Evolutionary conservation across 1,140 invertebrate genomes (phyloP), one percentile per base, ranked within the genome.

Genomic region (Tetragnatha versicolor): DNA sequence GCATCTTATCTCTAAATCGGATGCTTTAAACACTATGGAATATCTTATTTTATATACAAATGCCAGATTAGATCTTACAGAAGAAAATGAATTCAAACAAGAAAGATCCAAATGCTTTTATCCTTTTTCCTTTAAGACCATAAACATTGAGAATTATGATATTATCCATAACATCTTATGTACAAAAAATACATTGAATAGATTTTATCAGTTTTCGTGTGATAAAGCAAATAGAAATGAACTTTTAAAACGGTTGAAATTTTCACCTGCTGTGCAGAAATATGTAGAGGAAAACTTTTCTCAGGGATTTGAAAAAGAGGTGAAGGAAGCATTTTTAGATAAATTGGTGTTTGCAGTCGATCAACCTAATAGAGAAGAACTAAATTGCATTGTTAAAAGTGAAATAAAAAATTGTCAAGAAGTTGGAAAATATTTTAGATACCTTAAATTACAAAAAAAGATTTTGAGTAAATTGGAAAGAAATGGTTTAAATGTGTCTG

Each of bases 211-310:
- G 9, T 60, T 60, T 60, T 60, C n/a, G 25, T 29, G 5, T 17
- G 55, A 60, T 60, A 60, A 60, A 60, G 31, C 55, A 60, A 60
- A 22, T 29, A 60, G 55, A 60, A 20, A 60, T 29, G 55, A 60
- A 33, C 25, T 60, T 12, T 60, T 27, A 60, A 60, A 60, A 29
- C 55, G 25, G 31, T 60, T 60, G 31, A n/a, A 60, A 60, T 60
- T 60, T 29, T 60, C 55, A 6, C n/a, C 55, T 60, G 55, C 55
- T 29, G 55, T 60, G 55, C 55, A 60, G n/a, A 60, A 60, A 60
- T 22, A 27, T 29, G 31, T 29, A n/a, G 31, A 60, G 31, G n/a
- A n/a, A n/a, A 60, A n/a, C 6, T 29, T 60, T 60, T 60, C 55
- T 60, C 55, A 10, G 7, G 39, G 39, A 42, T 42, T 42, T 42